phyloP scores from a whole-genome alignment of 2,797 vertebrate genomes.

The Philypnodon macrostomus region DNA sequence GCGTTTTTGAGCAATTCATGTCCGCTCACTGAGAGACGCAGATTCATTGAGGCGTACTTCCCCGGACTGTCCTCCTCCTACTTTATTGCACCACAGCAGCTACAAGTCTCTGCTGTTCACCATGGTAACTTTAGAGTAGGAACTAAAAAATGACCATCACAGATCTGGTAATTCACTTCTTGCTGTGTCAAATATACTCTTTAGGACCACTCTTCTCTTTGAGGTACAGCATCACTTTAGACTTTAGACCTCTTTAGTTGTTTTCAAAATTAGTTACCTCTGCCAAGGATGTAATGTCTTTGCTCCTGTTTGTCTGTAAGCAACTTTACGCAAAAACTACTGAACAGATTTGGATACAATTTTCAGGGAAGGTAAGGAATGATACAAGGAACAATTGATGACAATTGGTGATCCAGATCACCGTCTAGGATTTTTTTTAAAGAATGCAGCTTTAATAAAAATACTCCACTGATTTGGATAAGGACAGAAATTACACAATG shows the following conservation, averaged over 20 bases:
- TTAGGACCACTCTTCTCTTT: slow-evolving; percentile 20
- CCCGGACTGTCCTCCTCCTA: slow-evolving; percentile 31
- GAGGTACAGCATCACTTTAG: not conserved
- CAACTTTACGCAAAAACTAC: too few relatives aligned
- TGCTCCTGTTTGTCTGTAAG: slow-evolving; percentile 9
- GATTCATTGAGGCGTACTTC: slow-evolving; percentile 53
- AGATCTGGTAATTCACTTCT: slow-evolving; percentile 43
- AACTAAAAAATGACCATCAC: slow-evolving; percentile 22
- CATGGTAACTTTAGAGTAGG: slow-evolving; percentile 67
- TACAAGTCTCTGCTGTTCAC: slow-evolving; percentile 51
- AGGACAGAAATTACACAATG: too few relatives aligned
- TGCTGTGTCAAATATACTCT: slow-evolving; percentile 17
- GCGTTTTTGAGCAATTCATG: slow-evolving; percentile 58
- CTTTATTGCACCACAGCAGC: slow-evolving; percentile 18
- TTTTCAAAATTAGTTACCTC: too few relatives aligned
- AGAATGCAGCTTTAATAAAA: too few relatives aligned
- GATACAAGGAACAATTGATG: too few relatives aligned
- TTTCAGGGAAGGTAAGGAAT: too few relatives aligned
- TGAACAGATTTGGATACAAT: too few relatives aligned
- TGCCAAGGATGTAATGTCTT: slow-evolving; percentile 6
- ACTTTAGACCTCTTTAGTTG: slow-evolving; percentile 9
- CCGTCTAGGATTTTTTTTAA: too few relatives aligned
- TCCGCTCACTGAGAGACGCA: slow-evolving; percentile 42
- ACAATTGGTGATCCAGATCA: too few relatives aligned
- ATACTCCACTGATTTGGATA: too few relatives aligned